Base-by-base conservation (phyloP, 53 echinoderm and acorn worm species). In the Paelopatides confundens region DNA sequence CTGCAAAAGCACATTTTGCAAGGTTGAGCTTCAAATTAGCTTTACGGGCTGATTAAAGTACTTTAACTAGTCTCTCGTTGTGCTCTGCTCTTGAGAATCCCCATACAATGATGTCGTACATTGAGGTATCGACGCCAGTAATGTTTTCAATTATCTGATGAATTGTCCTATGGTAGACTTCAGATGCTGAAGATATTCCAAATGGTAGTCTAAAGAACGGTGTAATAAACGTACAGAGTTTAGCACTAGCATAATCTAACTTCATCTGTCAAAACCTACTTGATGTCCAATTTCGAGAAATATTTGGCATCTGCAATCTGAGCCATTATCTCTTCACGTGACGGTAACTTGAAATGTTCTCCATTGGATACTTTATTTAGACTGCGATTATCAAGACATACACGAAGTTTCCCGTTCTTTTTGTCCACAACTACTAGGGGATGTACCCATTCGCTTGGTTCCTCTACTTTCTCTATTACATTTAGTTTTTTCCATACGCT, bases 371-470 rank as follows among this genome's bases (percentile, higher is more conserved):
- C 64, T 63, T 62, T 35, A 50, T 93, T 90, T 4, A 93, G 77
- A 39, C 90, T 77, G 29, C 90, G 32, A 3, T 89, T 89, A 43
- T 93, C 89, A 31, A 93, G 76, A 32, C 90, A 93, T 4, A 89
- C 89, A 15, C 90, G 38, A 15, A 93, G 31, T 30, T 88, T 76
- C 13, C 88, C 81, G 29, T 85, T 87, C 76, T 92, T 92, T 64
- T 93, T 90, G 34, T 53, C 66, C 10, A 89, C 93, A 11, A 89
- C 69, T 14, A 86, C 81, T 8, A 89, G 49, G 24, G 68, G 35
- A 39, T 77, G 7, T n/a, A 89, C 89, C 93, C 93, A 93, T 10
- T 63, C 18, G 58, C 58, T 13, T 58, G 37, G 38, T 81, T 63
- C n/a, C n/a, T n/a, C n/a, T n/a, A n/a, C n/a, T n/a, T n/a, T n/a